Conservation (phyloP, 1,140 invertebrate species). For the Drosophila guanche region DNA sequence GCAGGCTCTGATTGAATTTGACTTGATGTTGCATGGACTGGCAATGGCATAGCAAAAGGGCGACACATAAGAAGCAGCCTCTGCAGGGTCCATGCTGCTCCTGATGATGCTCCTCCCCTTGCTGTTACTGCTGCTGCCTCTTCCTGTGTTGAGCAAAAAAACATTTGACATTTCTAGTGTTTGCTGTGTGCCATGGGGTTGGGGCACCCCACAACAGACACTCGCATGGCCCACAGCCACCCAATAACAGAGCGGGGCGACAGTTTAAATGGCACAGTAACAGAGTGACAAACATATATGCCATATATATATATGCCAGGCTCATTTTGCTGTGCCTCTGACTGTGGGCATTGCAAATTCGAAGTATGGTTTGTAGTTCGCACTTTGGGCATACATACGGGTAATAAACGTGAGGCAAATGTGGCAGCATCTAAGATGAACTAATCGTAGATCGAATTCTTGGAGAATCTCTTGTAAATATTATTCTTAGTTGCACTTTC, state of each 20-base stretch:
- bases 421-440: too few species aligned
- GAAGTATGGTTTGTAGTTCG: conserved; percentile 1
- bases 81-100: conserved; percentile 1
- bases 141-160: conserved; percentile 37
- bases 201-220: conserved; percentile 19
- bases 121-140: conserved; percentile 2
- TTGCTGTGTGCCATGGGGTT: conserved; percentile 28
- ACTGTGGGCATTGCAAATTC: conserved; percentile 11
- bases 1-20: conserved; percentile 76
- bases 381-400: too few species aligned
- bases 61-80: conserved; percentile 47
- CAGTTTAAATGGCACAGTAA: conserved; percentile 57
- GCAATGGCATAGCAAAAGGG: conserved; percentile 16
- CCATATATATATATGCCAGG: conserved; percentile 17
- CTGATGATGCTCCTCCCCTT: neutral
- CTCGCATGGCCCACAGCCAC: conserved; percentile 1
- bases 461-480: too few species aligned
- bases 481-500: neutral
- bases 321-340: conserved; percentile 10
- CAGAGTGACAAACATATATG: conserved; percentile 28
- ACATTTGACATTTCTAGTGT: conserved; percentile 64
- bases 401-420: neutral
- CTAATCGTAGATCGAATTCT: too few species aligned
- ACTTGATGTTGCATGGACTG: conserved; percentile 38
- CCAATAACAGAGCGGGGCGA: conserved; percentile 9